Percentiles rank a stretch among this genome's conserved stretches.
Evolutionary conservation across 2,888 invertebrate genomes (phyloP).

Genomic region (Caenorhabditis uteleia): DNA sequence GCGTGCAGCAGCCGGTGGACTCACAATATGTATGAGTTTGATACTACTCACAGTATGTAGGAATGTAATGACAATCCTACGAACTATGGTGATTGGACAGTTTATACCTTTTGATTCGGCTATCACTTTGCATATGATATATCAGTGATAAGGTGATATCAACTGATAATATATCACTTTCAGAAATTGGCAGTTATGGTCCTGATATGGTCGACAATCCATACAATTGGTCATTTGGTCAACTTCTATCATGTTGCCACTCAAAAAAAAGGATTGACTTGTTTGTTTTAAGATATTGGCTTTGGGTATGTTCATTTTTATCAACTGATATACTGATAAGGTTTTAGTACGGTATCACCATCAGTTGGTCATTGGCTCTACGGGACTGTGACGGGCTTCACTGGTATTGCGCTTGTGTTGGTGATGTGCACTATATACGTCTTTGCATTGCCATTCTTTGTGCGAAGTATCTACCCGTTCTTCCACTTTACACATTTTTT

Average conservation of each 20-base stretch:
- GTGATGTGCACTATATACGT: conserved; percentile 93
- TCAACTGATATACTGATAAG: neutral
- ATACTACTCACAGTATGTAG: conserved; percentile 83
- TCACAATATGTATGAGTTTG: conserved; percentile 92
- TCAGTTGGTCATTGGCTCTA: conserved; percentile 94
- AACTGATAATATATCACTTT: neutral
- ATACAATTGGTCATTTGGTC: conserved; percentile 91
- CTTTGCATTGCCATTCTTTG: conserved; percentile 90
- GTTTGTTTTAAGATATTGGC: conserved; percentile 89
- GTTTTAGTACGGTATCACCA: conserved; percentile 78
- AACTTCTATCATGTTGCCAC: conserved; percentile 97
- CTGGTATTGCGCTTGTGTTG: conserved; percentile 73
- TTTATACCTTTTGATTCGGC: conserved; percentile 92
- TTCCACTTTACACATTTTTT: conserved; percentile 87
- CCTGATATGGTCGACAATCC: conserved; percentile 87
- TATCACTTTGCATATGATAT: conserved; percentile 87
- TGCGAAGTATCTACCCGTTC: conserved; percentile 79
- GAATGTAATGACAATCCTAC: conserved; percentile 88
- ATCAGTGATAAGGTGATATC: no score
- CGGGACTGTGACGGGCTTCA: conserved; percentile 80
- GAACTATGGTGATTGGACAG: conserved; percentile 90
- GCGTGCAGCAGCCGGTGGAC: conserved; percentile 78
- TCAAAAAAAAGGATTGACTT: conserved; percentile 89
- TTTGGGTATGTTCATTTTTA: conserved; percentile 73
- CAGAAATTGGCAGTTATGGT: conserved; percentile 90